A percentile compares a stretch with the other conserved stretches of the same genome.
phyloP scores from a whole-genome alignment of 2,797 vertebrate species.

The Pipistrellus pipistrellus region DNA sequence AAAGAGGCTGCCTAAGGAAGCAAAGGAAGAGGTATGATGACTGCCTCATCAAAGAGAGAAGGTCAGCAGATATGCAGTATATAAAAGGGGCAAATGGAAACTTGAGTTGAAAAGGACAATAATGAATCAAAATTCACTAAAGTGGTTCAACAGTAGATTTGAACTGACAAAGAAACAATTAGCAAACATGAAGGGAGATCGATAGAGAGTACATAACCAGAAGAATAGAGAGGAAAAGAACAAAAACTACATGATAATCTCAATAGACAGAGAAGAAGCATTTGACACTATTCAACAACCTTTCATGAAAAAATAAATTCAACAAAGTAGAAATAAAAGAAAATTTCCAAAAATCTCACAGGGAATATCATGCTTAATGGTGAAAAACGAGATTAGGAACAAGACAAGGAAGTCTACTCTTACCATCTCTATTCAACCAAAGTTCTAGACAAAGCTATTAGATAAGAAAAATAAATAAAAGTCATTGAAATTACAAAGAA shows the following conservation, averaged over 20 bases:
- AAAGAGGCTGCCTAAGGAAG: background rate
- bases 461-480: background rate
- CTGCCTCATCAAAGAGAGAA: background rate
- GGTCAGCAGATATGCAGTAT: background rate
- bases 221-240: background rate
- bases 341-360: background rate
- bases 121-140: background rate
- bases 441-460: background rate
- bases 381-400: background rate
- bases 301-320: background rate
- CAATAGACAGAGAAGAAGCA: background rate
- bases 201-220: background rate
- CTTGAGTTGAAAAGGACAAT: background rate
- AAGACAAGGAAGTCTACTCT: background rate
- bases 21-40: background rate
- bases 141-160: background rate
- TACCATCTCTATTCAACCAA: background rate
- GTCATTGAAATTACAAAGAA: background rate
- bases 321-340: background rate
- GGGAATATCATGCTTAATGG: background rate
- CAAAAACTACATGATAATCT: background rate
- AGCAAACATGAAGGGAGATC: background rate
- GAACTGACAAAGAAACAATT: background rate
- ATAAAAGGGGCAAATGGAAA: background rate
- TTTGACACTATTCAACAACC: background rate